phyloP scores from a whole-genome alignment of 2,797 vertebrate genomes.

The Pteronotus mesoamericanus region DNA sequence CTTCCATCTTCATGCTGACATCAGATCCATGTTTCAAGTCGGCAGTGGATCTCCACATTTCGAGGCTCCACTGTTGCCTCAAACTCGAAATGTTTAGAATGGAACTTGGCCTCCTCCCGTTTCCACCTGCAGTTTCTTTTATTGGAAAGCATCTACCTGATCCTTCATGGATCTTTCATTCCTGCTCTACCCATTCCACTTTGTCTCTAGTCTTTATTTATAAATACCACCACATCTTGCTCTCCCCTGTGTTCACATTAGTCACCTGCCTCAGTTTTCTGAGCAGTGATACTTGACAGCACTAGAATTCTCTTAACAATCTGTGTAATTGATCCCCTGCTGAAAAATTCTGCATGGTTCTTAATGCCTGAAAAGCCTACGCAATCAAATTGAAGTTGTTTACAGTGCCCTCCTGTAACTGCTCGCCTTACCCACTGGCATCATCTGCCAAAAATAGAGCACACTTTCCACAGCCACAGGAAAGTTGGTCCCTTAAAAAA shows the following conservation, averaged over 20 bases:
- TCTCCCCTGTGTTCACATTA: background rate
- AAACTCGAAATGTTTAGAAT: background rate
- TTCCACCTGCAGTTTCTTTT: background rate
- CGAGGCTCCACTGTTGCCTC: background rate
- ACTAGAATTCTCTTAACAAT: background rate
- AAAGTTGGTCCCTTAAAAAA: too few relatives aligned
- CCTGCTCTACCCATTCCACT: background rate
- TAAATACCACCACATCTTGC: background rate
- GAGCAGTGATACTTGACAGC: background rate
- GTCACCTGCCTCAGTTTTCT: background rate
- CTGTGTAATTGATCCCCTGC: background rate
- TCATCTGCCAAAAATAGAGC: background rate
- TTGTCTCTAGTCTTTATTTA: background rate
- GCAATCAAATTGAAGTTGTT: background rate
- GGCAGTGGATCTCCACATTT: background rate
- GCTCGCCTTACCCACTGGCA: background rate
- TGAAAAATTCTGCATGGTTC: background rate
- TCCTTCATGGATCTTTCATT: background rate
- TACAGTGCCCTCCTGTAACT: background rate
- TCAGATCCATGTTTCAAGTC: background rate
- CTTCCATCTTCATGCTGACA: background rate
- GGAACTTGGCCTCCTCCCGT: background rate
- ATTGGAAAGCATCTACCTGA: background rate
- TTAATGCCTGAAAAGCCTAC: background rate
- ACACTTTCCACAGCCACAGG: background rate